These are phyloP conservation scores for Leptopilina drosophilae DNA, from an alignment of 2,888 invertebrate genomes.

Conservation along the genomic window DNA sequence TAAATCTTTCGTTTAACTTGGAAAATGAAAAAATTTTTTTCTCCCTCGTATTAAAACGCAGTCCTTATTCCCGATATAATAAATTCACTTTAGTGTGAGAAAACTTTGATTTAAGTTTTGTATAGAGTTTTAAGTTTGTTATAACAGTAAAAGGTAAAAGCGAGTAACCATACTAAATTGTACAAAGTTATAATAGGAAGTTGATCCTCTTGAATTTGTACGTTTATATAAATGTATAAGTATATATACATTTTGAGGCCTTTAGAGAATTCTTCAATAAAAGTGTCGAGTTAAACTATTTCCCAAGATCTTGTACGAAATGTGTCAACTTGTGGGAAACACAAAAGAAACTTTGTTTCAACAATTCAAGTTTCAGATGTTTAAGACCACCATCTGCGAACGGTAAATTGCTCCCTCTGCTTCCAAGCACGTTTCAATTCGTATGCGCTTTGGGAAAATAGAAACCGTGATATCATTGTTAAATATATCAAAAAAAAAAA, in stretches of 20 bases:
- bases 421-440: slow-evolving; percentile 8
- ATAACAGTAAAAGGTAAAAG: background rate
- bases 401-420: slow-evolving; percentile 23
- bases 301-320: slow-evolving; percentile 18
- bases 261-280: slow-evolving; percentile 17
- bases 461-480: background rate
- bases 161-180: slow-evolving; percentile 15
- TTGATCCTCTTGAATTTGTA: slow-evolving; percentile 11
- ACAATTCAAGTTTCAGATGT: slow-evolving; percentile 16
- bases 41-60: too few species aligned
- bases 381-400: slow-evolving; percentile 32
- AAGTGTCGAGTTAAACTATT: slow-evolving; percentile 9
- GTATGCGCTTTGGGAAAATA: background rate
- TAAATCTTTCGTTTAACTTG: too few species aligned
- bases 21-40: too few species aligned
- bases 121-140: slow-evolving; percentile 1
- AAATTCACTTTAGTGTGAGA: background rate
- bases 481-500: too few species aligned
- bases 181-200: slow-evolving; percentile 31
- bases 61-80: background rate
- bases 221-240: background rate
- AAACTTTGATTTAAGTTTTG: slow-evolving; percentile 1
- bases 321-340: slow-evolving; percentile 15
- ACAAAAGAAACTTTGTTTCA: slow-evolving; percentile 37
- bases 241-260: background rate